phyloP scores from a whole-genome alignment of 2,113 vertebrate genomes.

The Onychostoma macrolepis region DNA sequence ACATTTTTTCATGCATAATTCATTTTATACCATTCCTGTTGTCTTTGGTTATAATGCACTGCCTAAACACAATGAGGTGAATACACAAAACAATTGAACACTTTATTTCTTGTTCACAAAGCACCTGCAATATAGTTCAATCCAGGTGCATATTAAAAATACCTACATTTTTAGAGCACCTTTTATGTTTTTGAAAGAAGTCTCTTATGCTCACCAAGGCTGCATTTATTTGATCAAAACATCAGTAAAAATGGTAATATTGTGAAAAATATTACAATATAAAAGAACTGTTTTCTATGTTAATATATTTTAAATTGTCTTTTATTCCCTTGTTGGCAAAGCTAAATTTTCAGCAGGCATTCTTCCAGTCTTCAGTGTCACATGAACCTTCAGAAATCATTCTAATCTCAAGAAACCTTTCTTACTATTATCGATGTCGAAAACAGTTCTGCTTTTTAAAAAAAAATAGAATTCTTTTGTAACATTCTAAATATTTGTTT shows the following conservation, averaged over 20 bases:
- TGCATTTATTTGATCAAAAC: background rate
- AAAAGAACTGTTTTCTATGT: too few species aligned
- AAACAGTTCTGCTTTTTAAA: background rate
- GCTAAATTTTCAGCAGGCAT: background rate
- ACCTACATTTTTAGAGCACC: background rate
- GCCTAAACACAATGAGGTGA: background rate
- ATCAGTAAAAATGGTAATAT: background rate
- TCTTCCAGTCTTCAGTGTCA: background rate
- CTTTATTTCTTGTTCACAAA: background rate
- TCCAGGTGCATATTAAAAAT: background rate
- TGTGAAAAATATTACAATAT: too few species aligned
- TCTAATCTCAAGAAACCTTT: background rate
- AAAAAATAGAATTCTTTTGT: background rate
- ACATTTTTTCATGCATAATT: slow-evolving; percentile 17
- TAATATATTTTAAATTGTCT: too few species aligned
- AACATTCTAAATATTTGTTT: background rate
- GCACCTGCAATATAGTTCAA: background rate
- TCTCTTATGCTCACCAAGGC: background rate
- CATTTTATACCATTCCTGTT: background rate
- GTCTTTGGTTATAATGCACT: background rate
- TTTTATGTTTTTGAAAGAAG: background rate
- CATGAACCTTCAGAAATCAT: background rate
- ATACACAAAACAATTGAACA: background rate
- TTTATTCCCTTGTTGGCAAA: background rate
- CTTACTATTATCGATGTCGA: background rate